These are phyloP conservation scores for Naso thynnoides DNA, from an alignment of 2,797 vertebrate genomes.

Conservation along the genomic window DNA sequence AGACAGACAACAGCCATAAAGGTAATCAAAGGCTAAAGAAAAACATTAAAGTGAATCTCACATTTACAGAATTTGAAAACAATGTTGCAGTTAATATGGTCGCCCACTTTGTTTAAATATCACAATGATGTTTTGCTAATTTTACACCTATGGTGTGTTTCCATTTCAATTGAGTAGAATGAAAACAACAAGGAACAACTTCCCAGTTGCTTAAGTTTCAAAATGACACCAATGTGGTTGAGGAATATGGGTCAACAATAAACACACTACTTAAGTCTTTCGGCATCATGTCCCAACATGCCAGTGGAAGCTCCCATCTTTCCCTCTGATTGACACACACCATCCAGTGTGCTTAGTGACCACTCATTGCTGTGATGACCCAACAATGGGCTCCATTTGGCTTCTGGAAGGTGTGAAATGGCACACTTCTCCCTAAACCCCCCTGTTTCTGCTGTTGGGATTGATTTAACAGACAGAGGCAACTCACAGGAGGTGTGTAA, in stretches of 20 bases:
- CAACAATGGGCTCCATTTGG: slow-evolving; percentile 83
- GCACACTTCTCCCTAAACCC: slow-evolving; percentile 64
- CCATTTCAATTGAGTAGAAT: not conserved
- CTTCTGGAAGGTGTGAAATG: slow-evolving; percentile 81
- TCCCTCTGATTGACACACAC: slow-evolving; percentile 74
- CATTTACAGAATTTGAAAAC: not conserved
- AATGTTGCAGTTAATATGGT: not conserved
- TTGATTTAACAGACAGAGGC: slow-evolving; percentile 79
- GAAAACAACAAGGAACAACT: slow-evolving; percentile 7
- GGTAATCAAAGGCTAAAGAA: not conserved
- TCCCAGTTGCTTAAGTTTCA: slow-evolving; percentile 31
- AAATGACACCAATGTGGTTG: slow-evolving; percentile 38
- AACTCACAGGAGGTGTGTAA: slow-evolving; percentile 76
- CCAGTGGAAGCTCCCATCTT: slow-evolving; percentile 54
- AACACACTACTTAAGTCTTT: slow-evolving; percentile 41
- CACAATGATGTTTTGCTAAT: not conserved
- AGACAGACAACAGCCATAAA: not conserved
- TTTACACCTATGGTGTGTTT: slow-evolving; percentile 8
- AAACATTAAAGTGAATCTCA: not conserved
- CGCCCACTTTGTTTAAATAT: not conserved
- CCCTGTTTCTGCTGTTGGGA: slow-evolving; percentile 74
- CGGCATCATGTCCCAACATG: slow-evolving; percentile 77
- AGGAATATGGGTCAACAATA: slow-evolving; percentile 47
- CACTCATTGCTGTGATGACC: slow-evolving; percentile 49
- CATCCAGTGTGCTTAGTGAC: slow-evolving; percentile 57